Conservation (phyloP, 2,888 invertebrate species). For the Sericinus montela region DNA sequence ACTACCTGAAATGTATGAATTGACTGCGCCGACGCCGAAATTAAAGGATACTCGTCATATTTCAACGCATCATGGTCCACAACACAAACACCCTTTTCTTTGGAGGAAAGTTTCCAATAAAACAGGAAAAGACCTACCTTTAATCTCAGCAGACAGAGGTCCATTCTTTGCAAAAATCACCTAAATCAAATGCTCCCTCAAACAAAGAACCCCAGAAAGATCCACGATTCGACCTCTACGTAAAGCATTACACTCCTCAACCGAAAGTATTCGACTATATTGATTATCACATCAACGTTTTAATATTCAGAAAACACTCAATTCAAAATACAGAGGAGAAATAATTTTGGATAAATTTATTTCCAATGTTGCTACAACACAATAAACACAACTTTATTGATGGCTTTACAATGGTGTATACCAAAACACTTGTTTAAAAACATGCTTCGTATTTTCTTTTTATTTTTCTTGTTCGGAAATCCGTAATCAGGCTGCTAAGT, state of each 20-base stretch:
- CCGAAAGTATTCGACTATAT: slow-evolving; percentile 66
- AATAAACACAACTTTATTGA: slow-evolving; percentile 27
- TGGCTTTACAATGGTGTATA: slow-evolving; percentile 42
- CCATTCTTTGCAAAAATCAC: slow-evolving; percentile 49
- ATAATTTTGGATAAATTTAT: background rate
- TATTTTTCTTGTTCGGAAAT: slow-evolving; percentile 74
- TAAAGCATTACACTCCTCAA: slow-evolving; percentile 60
- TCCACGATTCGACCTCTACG: slow-evolving; percentile 62
- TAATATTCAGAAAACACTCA: slow-evolving; percentile 51
- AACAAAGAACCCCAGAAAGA: slow-evolving; percentile 35
- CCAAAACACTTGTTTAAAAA: slow-evolving; percentile 44
- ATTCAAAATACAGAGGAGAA: slow-evolving; percentile 44
- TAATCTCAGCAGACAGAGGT: slow-evolving; percentile 41
- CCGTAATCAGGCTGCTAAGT: slow-evolving; percentile 78
- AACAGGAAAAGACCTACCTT: slow-evolving; percentile 37
- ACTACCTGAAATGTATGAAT: slow-evolving; percentile 69
- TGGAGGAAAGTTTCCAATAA: slow-evolving; percentile 60
- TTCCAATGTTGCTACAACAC: background rate
- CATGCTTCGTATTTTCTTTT: slow-evolving; percentile 46
- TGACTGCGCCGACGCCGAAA: slow-evolving; percentile 42
- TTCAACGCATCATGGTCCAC: slow-evolving; percentile 49
- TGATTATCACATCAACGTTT: slow-evolving; percentile 59
- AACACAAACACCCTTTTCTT: slow-evolving; percentile 61
- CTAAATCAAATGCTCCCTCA: slow-evolving; percentile 28
- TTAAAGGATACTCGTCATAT: slow-evolving; percentile 40